These are phyloP conservation scores for Amphipyra tragopoginis DNA, from an alignment of 2,888 invertebrate genomes.

Conservation along the genomic window DNA sequence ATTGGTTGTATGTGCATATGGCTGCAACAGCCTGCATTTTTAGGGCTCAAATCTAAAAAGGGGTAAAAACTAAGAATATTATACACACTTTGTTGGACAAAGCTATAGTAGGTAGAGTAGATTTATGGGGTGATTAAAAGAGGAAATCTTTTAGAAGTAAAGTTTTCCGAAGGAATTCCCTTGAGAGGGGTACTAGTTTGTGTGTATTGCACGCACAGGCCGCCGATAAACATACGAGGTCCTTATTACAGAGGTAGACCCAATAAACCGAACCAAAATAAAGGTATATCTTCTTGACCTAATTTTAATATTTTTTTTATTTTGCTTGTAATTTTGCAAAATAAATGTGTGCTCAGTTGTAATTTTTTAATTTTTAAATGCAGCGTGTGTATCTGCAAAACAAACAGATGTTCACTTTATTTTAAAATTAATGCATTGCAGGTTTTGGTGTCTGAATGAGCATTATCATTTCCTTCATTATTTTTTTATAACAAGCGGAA, in stretches of 20 bases:
- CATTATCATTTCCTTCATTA: conserved; percentile 12
- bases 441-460: neutral
- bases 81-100: too few relatives aligned
- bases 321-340: neutral
- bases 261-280: neutral
- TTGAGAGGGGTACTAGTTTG: neutral
- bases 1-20: too few relatives aligned
- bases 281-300: too few relatives aligned
- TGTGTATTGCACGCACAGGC: neutral
- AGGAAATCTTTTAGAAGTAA: neutral
- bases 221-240: neutral
- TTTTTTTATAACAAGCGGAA: neutral
- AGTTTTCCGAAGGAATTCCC: neutral
- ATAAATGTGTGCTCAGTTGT: conserved; percentile 2
- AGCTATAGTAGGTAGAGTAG: too few relatives aligned
- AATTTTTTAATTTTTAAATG: conserved; percentile 4
- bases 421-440: conserved; percentile 1
- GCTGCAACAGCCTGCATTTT: too few relatives aligned
- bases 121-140: too few relatives aligned
- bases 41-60: too few relatives aligned
- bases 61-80: too few relatives aligned
- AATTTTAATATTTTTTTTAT: neutral
- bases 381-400: neutral
- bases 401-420: conserved; percentile 6
- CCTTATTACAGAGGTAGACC: neutral